These are phyloP conservation scores for Gallinago undulata DNA, from an alignment of 2,113 vertebrate genomes.

Conservation along the genomic window DNA sequence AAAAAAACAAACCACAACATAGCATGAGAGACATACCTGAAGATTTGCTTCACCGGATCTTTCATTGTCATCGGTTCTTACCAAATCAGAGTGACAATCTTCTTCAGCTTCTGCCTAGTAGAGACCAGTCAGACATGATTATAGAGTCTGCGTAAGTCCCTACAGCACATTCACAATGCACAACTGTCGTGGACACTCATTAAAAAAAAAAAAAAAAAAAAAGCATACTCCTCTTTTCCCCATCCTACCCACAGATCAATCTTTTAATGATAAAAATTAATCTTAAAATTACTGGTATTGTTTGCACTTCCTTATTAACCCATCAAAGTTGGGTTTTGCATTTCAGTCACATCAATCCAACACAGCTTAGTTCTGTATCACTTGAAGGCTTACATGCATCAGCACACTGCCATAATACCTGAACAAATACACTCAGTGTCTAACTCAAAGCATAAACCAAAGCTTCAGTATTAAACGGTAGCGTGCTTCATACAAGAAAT, in stretches of 20 bases:
- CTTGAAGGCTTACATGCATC: not conserved
- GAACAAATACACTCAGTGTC: not conserved
- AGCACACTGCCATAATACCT: not conserved
- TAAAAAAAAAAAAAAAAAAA: not conserved
- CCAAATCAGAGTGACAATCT: constrained; percentile 79
- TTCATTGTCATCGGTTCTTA: constrained; percentile 83
- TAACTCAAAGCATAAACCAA: not conserved
- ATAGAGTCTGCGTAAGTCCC: not conserved
- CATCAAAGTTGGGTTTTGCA: not conserved
- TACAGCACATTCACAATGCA: not conserved
- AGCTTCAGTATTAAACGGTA: not conserved
- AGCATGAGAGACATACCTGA: constrained; percentile 73
- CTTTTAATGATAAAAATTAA: not conserved
- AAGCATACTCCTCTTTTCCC: not conserved
- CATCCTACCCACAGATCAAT: not conserved
- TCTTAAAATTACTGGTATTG: not conserved
- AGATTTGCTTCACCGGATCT: constrained; percentile 84
- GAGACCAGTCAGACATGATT: not conserved
- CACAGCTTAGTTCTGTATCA: not conserved
- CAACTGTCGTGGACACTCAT: not conserved
- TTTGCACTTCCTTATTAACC: not conserved
- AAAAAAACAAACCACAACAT: not conserved
- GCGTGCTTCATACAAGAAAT: not conserved
- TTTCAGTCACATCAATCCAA: not conserved
- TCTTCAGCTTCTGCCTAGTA: constrained; percentile 90